Percentiles rank a stretch among this genome's conserved stretches.
Conservation (phyloP, 1,140 invertebrate genomes). For the Teleopsis dalmanni region DNA sequence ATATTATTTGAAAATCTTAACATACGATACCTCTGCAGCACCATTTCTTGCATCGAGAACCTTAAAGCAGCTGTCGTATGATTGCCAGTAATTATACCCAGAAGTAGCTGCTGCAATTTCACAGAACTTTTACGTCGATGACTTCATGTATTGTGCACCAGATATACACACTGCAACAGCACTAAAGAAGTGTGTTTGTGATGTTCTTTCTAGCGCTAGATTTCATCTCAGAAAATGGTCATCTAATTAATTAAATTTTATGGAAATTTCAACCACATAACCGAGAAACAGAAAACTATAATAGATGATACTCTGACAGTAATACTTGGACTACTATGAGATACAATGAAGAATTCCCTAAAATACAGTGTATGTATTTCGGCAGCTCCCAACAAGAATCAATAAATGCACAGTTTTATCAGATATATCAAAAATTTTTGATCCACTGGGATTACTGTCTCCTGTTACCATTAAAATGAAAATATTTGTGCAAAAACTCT, state of each 20-base stretch:
- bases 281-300: not conserved
- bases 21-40: constrained; percentile 7
- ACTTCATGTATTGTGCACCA: constrained; percentile 2
- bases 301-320: not conserved
- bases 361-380: not conserved
- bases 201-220: constrained; percentile 13
- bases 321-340: constrained; percentile 5
- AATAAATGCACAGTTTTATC: constrained; percentile 43
- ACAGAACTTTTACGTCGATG: constrained; percentile 8
- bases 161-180: not conserved
- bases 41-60: constrained; percentile 7
- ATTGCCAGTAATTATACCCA: not conserved
- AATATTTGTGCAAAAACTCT: constrained; percentile 41
- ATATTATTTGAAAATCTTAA: constrained; percentile 4
- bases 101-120: not conserved
- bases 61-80: not conserved
- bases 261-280: constrained; percentile 1
- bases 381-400: not conserved
- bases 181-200: not conserved
- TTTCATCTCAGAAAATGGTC: constrained; percentile 26
- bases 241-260: constrained; percentile 14
- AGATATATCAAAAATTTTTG: constrained; percentile 31
- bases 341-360: not conserved
- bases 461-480: constrained; percentile 36
- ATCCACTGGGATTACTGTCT: constrained; percentile 34